Evolutionary conservation across 2,113 vertebrate species (phyloP).

Genomic region (Sorex araneus): DNA sequence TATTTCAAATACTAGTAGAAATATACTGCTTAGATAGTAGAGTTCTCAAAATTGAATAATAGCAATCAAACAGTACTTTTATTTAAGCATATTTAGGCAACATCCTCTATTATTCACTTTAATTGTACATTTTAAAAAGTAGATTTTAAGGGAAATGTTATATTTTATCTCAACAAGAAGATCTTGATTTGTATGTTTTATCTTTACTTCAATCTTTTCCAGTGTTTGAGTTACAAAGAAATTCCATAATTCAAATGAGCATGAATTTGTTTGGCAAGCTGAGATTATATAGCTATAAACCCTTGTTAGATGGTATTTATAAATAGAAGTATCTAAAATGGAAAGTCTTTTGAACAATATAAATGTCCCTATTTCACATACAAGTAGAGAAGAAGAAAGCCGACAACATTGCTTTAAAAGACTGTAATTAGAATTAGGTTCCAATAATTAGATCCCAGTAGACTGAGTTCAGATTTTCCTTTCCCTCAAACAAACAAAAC

Average conservation of each 20-base stretch:
- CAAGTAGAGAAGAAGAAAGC: constrained; percentile 78
- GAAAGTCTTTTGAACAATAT: constrained; percentile 79
- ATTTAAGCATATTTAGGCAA: constrained; percentile 62
- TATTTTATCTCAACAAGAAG: constrained; percentile 62
- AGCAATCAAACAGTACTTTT: constrained; percentile 40
- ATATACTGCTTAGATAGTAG: constrained; percentile 40
- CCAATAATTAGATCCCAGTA: constrained; percentile 89
- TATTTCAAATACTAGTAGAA: constrained; percentile 43
- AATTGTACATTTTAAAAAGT: constrained; percentile 54
- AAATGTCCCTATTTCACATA: constrained; percentile 77
- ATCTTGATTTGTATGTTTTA: constrained; percentile 66
- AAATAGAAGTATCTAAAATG: constrained; percentile 62
- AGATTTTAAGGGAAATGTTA: constrained; percentile 8
- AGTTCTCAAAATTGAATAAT: constrained; percentile 52
- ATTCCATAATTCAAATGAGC: constrained; percentile 69
- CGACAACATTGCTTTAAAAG: constrained; percentile 85
- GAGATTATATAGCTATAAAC: constrained; percentile 69
- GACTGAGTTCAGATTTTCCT: constrained; percentile 79
- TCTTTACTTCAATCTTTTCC: constrained; percentile 64
- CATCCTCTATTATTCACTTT: constrained; percentile 41
- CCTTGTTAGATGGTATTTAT: constrained; percentile 2
- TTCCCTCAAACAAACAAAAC: constrained; percentile 77
- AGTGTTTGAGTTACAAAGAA: constrained; percentile 75
- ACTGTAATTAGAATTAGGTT: constrained; percentile 88
- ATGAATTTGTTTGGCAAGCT: constrained; percentile 74